Evolutionary conservation across 2,113 vertebrate species (phyloP).

Genomic region (Tragelaphus scriptus): DNA sequence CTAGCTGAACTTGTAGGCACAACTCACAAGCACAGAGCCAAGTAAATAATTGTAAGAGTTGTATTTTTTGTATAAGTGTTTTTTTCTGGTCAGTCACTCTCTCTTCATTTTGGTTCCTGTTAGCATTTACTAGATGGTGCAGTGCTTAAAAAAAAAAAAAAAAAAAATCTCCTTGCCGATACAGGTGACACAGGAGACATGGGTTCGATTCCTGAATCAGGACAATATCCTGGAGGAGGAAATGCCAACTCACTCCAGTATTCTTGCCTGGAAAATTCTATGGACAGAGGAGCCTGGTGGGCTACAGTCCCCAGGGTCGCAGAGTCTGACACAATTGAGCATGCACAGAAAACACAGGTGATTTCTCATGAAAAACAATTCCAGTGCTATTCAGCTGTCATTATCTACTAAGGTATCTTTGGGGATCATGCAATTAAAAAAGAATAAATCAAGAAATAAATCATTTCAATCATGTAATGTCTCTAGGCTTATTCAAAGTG

Average conservation of each 20-base stretch:
- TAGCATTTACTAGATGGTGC: background rate
- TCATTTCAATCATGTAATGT: background rate
- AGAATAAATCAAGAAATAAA: background rate
- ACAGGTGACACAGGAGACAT: background rate
- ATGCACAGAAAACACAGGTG: background rate
- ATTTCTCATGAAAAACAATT: background rate
- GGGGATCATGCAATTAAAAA: background rate
- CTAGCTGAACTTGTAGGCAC: background rate
- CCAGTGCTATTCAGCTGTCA: background rate
- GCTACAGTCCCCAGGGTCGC: fast-evolving
- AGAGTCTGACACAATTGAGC: background rate
- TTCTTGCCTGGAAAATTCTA: background rate
- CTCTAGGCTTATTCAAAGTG: background rate
- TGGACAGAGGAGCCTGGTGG: background rate
- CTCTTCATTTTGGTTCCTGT: background rate
- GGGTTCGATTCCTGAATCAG: background rate
- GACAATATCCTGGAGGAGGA: background rate
- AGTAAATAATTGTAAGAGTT: background rate
- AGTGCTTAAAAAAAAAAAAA: background rate
- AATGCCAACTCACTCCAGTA: background rate
- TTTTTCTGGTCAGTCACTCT: background rate
- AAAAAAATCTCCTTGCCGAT: background rate
- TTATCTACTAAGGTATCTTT: background rate
- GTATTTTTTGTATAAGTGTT: background rate
- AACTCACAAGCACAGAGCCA: background rate